Base-by-base conservation (phyloP, 1,140 invertebrate genomes). In the Psilanteris sp. region DNA sequence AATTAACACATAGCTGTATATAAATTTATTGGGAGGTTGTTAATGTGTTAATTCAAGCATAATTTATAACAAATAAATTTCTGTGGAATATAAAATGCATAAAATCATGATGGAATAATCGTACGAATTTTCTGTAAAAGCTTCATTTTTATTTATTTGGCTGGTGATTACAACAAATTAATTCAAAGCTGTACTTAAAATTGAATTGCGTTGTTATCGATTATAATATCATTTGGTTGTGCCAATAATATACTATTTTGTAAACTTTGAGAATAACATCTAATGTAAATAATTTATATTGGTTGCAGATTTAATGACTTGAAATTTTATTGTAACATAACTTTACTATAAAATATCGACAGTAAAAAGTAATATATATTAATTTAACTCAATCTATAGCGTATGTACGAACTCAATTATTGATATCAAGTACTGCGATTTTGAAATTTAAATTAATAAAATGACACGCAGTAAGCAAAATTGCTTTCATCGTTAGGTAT, bases 211-310 rank as follows among this genome's bases (percentile, higher is more conserved):
- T 34, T 44, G 10, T n/a, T 15, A 14, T 20, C n/a, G 16, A n/a
- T 61, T 32, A 44, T 16, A 7, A 41, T 36, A 20, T 57, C 27
- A 68, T 61, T 61, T 70, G 66, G 66, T 70, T 70, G 66, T 70
- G 66, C 54, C 66, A 70, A 70, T 52, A 18, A 52, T 52, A 61
- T 20, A 61, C 52, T 50, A 39, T 68, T 27, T 41, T 68, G 50
- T 68, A 10, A 11, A 50, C 18, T 59, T 8, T 59, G 24, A 57
- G 18, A 68, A 31, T 46, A 31, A 46, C 24, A 22, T 4, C 39
- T 48, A 59, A 52, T 68, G 59, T 50, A 68, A 59, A 68, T 68
- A 68, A 32, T 44, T 52, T 68, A 57, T 34, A 52, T 68, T 68
- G 34, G 44, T 55, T 67, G 37, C 2, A 4, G 32, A 67, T 46